Base-by-base conservation (phyloP, 2,113 vertebrate genomes). In the Cryptomyrus ogoouensis region DNA sequence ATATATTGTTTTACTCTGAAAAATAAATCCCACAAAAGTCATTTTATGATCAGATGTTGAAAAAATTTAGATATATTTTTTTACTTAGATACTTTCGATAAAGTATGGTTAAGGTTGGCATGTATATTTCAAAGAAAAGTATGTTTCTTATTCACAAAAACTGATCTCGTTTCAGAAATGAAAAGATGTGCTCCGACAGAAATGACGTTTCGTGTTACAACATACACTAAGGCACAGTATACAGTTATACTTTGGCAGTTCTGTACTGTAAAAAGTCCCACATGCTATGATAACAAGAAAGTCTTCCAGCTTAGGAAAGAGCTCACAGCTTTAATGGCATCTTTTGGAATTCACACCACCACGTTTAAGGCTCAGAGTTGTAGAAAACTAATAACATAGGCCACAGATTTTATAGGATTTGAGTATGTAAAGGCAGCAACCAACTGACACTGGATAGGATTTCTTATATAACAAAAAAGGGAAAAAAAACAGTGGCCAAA, bases 221-320 rank as follows among this genome's bases (percentile, higher is more conserved):
- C 93, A 94, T 93, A 94, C 92, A 91, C 96, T 98, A 99, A 99
- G 98, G 98, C 98, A 99, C 98, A 97, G 98, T 97, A 96, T 97
- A 96, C 95, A 95, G 95, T 97, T 97, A 98, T 95, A 95, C 98
- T 99, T 99, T 98, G 98, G 98, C 97, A 97, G 98, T 96, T 97
- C 93, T 96, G 96, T 97, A 96, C 96, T 96, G 95, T 96, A 96
- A 96, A 96, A 94, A 95, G 92, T 95, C 94, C 95, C 96, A 95
- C 92, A 95, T 94, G 94, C 95, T 96, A 98, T 95, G 94, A 95
- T 94, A 95, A 95, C 93, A 93, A 95, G 94, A 96, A 95, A 92
- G 93, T 96, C 94, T 97, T 97, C 96, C 96, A 96, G 96, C 95
- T 97, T 97, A 97, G 95, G 96, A 96, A 96, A 96, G 95, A 96